Conservation (phyloP, 2,113 vertebrate species). For the Rhabdomys dilectus region DNA sequence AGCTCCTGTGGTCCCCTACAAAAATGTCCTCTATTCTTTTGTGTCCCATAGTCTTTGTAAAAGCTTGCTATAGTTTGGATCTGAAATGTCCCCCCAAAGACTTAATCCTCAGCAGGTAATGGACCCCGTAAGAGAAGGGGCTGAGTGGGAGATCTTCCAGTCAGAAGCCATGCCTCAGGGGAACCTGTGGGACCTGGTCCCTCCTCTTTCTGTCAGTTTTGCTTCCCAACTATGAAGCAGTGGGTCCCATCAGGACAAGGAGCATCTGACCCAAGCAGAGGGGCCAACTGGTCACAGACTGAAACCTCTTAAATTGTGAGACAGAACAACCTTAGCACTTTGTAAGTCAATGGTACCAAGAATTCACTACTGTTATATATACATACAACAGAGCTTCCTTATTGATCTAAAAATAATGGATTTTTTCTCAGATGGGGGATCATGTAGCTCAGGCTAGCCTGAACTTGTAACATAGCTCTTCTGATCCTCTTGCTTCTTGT, state of each 20-base stretch:
- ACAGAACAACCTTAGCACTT: not conserved
- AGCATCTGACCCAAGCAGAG: not conserved
- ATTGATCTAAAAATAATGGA: not conserved
- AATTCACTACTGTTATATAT: not conserved
- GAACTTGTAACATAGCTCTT: not conserved
- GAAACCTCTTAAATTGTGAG: not conserved
- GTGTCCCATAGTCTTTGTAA: not conserved
- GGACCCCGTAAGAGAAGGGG: not conserved
- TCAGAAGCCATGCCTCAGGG: not conserved
- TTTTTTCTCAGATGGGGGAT: not conserved
- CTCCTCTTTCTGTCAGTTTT: not conserved
- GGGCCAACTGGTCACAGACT: not conserved
- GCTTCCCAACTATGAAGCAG: not conserved
- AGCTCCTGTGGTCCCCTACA: not conserved
- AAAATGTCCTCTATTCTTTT: not conserved
- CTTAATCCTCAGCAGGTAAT: not conserved
- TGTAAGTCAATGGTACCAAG: not conserved
- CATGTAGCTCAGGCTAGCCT: not conserved
- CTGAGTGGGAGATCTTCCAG: not conserved
- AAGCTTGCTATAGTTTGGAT: not conserved
- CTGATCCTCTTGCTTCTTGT: not conserved
- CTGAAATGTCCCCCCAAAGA: not conserved
- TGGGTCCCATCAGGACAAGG: not conserved
- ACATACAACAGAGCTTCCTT: too few relatives aligned
- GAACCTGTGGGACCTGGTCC: not conserved